Evolutionary conservation across 2,113 vertebrate genomes (phyloP).

Genomic region (Perca schrenkii): DNA sequence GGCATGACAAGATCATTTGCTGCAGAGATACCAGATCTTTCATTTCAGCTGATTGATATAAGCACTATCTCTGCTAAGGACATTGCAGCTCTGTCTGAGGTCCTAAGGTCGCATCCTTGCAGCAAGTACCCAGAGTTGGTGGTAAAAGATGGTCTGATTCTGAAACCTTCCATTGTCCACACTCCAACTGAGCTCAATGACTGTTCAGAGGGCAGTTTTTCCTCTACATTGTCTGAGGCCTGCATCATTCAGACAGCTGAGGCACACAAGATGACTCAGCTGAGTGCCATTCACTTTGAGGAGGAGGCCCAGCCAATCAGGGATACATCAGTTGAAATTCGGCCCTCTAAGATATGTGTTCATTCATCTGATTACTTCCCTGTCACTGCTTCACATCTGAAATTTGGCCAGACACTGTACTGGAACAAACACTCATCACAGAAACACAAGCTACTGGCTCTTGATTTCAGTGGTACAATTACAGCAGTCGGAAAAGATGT

Average conservation of each 20-base stretch:
- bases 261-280: conserved; percentile 72
- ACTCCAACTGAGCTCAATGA: conserved; percentile 68
- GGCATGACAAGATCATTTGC: conserved; percentile 88
- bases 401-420: conserved; percentile 86
- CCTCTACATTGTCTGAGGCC: conserved; percentile 53
- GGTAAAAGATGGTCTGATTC: conserved; percentile 82
- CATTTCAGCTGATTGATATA: conserved; percentile 89
- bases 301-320: conserved; percentile 39
- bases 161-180: conserved; percentile 77
- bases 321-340: conserved; percentile 82
- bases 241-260: conserved; percentile 85
- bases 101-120: conserved; percentile 79
- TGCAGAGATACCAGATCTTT: conserved; percentile 84
- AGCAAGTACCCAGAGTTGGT: conserved; percentile 84
- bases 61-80: conserved; percentile 76
- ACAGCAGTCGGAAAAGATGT: conserved; percentile 85
- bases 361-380: conserved; percentile 92
- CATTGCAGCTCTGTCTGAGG: conserved; percentile 81
- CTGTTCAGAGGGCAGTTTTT: conserved; percentile 12
- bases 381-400: conserved; percentile 83
- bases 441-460: conserved; percentile 84
- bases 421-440: conserved; percentile 85
- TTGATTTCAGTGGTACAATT: conserved; percentile 89
- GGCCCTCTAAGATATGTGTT: conserved; percentile 83
- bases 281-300: conserved; percentile 78